Conservation (phyloP, 2,888 invertebrate species). For the Nemapogon koenigi region DNA sequence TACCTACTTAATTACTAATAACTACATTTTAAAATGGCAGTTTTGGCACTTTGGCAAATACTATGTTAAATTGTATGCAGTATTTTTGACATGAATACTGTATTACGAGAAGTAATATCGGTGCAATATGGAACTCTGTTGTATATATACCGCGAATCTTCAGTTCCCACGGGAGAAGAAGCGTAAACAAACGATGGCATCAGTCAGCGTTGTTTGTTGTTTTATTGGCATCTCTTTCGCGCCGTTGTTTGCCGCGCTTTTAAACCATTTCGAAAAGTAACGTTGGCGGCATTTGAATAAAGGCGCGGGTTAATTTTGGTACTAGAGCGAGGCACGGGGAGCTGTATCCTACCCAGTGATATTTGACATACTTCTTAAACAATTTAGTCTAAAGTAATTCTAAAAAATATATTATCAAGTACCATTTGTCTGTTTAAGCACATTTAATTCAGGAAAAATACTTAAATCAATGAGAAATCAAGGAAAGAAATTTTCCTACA, state of each 20-base stretch:
- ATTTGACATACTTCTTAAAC: constrained; percentile 56
- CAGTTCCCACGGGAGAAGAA: constrained; percentile 44
- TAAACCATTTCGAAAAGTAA: constrained; percentile 47
- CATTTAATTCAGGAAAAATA: neutral
- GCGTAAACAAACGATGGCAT: constrained; percentile 59
- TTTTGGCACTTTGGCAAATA: too few species aligned
- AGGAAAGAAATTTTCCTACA: constrained; percentile 2
- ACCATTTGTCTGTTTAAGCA: neutral
- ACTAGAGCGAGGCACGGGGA: constrained; percentile 40
- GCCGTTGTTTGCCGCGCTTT: constrained; percentile 60
- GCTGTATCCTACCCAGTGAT: constrained; percentile 45
- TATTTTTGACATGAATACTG: too few species aligned
- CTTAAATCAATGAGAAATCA: neutral
- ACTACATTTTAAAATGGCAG: too few species aligned
- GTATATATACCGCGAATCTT: too few species aligned
- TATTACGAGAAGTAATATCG: too few species aligned
- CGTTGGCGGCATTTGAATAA: constrained; percentile 61
- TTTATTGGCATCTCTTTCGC: constrained; percentile 62
- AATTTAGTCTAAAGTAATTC: constrained; percentile 1
- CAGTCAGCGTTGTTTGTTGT: constrained; percentile 37
- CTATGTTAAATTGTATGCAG: too few species aligned
- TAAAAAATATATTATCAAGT: constrained; percentile 1
- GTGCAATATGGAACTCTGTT: too few species aligned
- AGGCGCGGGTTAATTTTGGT: constrained; percentile 56
- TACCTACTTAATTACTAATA: too few species aligned